Percentiles rank a stretch among this genome's conserved stretches.
phyloP scores from a whole-genome alignment of 1,140 invertebrate species.

The Lethrus apterus region DNA sequence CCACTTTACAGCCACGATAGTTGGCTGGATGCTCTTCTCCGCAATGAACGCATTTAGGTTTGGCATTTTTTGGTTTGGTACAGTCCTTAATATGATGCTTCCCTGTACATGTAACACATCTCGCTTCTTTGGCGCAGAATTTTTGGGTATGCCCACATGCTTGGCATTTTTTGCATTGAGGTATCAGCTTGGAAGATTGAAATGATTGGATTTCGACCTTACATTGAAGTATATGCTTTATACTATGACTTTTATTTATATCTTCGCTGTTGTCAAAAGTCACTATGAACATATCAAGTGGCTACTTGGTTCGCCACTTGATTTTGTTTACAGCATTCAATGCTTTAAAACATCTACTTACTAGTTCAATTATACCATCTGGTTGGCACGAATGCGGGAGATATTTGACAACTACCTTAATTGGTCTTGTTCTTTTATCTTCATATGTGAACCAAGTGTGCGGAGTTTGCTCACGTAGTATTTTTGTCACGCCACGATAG shows the following conservation, averaged over 20 bases:
- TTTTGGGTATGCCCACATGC: conserved; percentile 16
- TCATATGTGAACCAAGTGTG: conserved; percentile 16
- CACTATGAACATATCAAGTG: conserved; percentile 19
- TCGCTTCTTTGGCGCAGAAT: conserved; percentile 7
- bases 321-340: conserved; percentile 14
- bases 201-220: conserved; percentile 2
- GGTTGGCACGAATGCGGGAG: conserved; percentile 1
- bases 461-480: no score
- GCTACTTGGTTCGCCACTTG: conserved; percentile 17
- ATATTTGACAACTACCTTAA: conserved; percentile 10
- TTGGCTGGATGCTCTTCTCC: conserved; percentile 33
- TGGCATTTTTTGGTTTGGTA: conserved; percentile 27
- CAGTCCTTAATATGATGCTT: conserved; percentile 35
- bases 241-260: conserved; percentile 11
- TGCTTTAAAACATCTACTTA: conserved; percentile 11
- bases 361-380: conserved; percentile 3
- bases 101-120: conserved; percentile 36
- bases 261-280: conserved; percentile 12
- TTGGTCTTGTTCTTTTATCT: conserved; percentile 18
- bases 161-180: no score
- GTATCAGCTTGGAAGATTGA: conserved; percentile 9
- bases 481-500: no score
- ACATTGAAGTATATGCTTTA: conserved; percentile 12
- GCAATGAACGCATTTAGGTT: conserved; percentile 34
- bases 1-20: conserved; percentile 30